Evolutionary conservation across 2,888 invertebrate genomes (phyloP), one percentile per base, ranked within the genome.

Genomic region (Tortrix viridana): DNA sequence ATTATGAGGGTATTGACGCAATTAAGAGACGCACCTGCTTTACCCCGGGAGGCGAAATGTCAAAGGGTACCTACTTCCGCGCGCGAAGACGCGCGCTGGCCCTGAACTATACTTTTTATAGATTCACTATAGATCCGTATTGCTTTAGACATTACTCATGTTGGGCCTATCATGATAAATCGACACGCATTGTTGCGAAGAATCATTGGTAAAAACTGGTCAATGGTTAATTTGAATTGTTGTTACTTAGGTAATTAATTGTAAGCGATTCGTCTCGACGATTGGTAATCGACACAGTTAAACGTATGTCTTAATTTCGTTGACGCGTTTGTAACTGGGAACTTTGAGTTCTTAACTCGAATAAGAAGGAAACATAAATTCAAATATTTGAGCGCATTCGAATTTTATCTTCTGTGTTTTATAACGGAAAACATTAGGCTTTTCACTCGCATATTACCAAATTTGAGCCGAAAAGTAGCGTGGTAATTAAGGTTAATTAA

Each of bases 21-120:
- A n/a, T 71, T 65, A 69, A 57, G 57, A 71, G 12, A 71, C 76
- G 78, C 89, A 91, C 90, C 90, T 90, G 85, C 86, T 81, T 65
- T 70, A 73, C 69, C 57, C 71, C 75, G 77, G 78, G 73, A 75
- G 68, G 68, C 70, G 32, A 83, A 89, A 90, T 89, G 89, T 87
- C 87, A 89, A 78, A 83, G 80, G 80, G 76, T 32, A 32, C 32
- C 32, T 78, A 76, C 76, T 81, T 87, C 81, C 82, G 82, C 76
- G 79, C 82, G 76, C 74, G 73, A 69, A 67, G 52, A 59, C 67
- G 65, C 61, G 70, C 68, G 66, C 68, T 78, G 86, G 69, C 86
- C 87, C 76, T 86, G 88, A 88, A 88, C 88, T 88, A 85, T 86
- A 82, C 76, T 84, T 86, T 89, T 88, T 86, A 81, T 83, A 73